Conservation (phyloP, 2,113 vertebrate species). For the Mirza zaza region DNA sequence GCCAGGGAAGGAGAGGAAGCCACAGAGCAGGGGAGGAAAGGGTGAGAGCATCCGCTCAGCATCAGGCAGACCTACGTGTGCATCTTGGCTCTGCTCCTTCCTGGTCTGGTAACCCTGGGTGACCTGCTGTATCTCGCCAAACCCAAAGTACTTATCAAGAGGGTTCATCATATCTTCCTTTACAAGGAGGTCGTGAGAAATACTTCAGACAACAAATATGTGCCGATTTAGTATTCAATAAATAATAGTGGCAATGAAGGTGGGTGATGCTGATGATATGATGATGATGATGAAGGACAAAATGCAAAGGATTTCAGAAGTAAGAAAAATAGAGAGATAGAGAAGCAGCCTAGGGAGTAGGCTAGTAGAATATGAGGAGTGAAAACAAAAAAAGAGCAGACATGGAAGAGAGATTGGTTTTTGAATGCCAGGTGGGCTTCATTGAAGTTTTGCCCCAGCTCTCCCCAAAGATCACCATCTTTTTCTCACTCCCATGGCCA, state of each 20-base stretch:
- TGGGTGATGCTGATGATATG: not conserved
- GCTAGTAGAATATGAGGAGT: not conserved
- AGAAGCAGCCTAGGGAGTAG: not conserved
- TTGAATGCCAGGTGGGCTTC: not conserved
- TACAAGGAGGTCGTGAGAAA: not conserved
- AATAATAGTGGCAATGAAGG: not conserved
- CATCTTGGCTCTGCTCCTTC: not conserved
- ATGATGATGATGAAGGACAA: not conserved
- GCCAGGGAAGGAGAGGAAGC: too few species aligned
- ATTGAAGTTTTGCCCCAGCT: not conserved
- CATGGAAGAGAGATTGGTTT: not conserved
- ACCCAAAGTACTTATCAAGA: not conserved
- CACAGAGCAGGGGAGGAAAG: fast-evolving
- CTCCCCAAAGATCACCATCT: not conserved
- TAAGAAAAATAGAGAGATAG: not conserved
- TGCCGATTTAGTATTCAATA: not conserved
- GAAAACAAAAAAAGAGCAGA: not conserved
- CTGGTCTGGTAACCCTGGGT: not conserved
- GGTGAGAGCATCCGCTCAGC: not conserved
- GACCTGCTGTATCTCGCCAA: not conserved
- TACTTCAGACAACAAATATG: not conserved
- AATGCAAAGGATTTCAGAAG: not conserved
- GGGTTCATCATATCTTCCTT: not conserved
- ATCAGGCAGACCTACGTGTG: not conserved
- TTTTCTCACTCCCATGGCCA: fast-evolving